A percentile compares a stretch with the other conserved stretches of the same genome.
These are phyloP conservation scores for Eidolon dupreanum DNA, from an alignment of 2,797 vertebrate species.

Conservation along the genomic window DNA sequence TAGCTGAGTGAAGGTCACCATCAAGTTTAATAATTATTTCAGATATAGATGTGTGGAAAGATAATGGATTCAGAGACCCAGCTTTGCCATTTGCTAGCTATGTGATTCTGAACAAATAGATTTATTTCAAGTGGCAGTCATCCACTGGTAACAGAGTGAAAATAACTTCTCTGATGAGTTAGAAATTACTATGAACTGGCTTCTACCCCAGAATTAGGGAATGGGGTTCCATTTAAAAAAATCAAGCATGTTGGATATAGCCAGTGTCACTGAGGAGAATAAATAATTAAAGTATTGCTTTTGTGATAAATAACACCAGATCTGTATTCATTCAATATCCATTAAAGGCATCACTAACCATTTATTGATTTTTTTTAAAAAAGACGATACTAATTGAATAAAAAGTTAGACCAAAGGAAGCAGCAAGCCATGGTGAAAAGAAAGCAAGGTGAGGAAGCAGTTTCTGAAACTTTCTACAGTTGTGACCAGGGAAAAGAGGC, in stretches of 20 bases:
- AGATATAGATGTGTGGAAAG: not conserved
- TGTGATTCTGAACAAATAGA: not conserved
- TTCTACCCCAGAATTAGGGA: not conserved
- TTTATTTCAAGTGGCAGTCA: not conserved
- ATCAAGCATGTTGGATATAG: not conserved
- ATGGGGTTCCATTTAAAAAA: not conserved
- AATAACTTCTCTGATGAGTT: not conserved
- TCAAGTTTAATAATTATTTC: conserved; percentile 11
- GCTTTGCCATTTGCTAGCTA: not conserved
- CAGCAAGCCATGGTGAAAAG: not conserved
- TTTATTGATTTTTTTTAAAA: conserved; percentile 42
- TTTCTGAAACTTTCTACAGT: not conserved
- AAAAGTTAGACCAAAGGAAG: conserved; percentile 18
- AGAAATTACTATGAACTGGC: not conserved
- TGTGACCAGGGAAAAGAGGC: not conserved
- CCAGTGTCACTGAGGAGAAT: not conserved
- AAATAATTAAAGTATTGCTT: conserved; percentile 56
- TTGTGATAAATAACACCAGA: conserved; percentile 56
- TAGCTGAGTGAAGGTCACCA: not conserved
- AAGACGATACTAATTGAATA: conserved; percentile 58
- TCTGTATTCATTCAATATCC: conserved; percentile 65
- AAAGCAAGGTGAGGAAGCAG: not conserved
- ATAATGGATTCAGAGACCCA: not conserved
- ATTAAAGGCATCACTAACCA: conserved; percentile 70
- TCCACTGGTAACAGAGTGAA: not conserved